phyloP scores from a whole-genome alignment of 2,113 vertebrate species.

The Gnathonemus echidnorhynchus region DNA sequence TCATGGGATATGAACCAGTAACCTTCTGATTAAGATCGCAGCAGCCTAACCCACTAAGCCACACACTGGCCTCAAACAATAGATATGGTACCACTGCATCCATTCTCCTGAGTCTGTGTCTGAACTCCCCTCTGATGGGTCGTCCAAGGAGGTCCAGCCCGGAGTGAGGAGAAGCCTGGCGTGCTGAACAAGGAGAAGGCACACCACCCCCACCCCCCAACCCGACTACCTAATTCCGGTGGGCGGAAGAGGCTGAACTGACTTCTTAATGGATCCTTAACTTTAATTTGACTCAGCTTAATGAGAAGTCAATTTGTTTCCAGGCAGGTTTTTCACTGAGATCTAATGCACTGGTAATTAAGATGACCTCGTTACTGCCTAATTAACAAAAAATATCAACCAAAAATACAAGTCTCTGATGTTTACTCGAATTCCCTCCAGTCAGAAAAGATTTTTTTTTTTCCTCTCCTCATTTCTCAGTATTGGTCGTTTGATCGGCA shows the following conservation, averaged over 20 bases:
- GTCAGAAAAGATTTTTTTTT: neutral
- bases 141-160: neutral
- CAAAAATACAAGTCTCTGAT: slow-evolving; percentile 3
- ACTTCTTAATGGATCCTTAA: slow-evolving; percentile 23
- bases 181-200: neutral
- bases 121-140: neutral
- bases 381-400: slow-evolving; percentile 24
- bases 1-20: neutral
- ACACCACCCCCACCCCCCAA: neutral
- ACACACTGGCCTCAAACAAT: neutral
- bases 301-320: slow-evolving; percentile 31
- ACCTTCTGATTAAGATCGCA: neutral
- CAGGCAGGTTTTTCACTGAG: slow-evolving; percentile 21
- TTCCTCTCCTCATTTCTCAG: neutral
- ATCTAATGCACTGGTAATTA: slow-evolving; percentile 29
- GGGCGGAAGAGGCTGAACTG: neutral
- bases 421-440: neutral
- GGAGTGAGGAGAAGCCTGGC: neutral
- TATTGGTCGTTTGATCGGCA: neutral
- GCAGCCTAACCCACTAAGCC: neutral
- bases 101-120: neutral
- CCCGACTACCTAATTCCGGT: neutral
- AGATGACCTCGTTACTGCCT: slow-evolving; percentile 27
- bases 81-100: neutral
- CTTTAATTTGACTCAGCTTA: slow-evolving; percentile 28